Evolutionary conservation across 2,888 invertebrate genomes (phyloP), one percentile per base, ranked within the genome.

Genomic region (Amphipoea lucens): DNA sequence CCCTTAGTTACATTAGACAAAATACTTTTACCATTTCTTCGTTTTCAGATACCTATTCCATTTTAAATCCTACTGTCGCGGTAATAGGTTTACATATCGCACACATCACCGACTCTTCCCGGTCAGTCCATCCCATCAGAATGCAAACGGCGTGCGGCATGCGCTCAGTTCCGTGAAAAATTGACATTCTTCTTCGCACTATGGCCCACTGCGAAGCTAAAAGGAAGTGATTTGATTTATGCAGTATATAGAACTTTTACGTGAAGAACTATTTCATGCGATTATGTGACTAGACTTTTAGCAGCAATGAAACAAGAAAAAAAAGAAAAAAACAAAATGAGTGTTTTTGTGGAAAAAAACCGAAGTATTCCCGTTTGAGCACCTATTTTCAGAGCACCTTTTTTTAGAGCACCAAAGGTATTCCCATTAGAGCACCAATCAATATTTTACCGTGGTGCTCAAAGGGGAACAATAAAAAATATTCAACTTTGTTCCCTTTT

Each of bases 61-160:
- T 40, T 74, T 54, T 23, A 78, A 54, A n/a, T 48, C 40, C 14
- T 68, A 78, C 67, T 76, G 57, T 72, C 69, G 17, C 60, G 17
- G 66, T 70, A 74, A 86, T 76, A 80, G 65, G 68, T 78, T 86
- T 74, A 74, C 76, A 76, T 76, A 76, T 74, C 76, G 74, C 76
- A 54, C 67, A 76, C 65, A 57, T 74, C 76, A 48, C 67, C 40
- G 69, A 17, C 68, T 75, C 45, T 83, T 78, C 69, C 69, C 66
- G 70, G 83, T 75, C 74, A 75, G 73, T 86, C 75, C 81, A 83
- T 81, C 86, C 74, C 74, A 86, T 86, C 81, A 76, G 86, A 83
- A 86, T 86, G 83, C 86, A 79, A 83, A 68, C 75, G 62, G 78
- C 69, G 79, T 40, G n/a, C 79, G 60, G 48, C 65, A 45, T 75